These are phyloP conservation scores for Chionodraco myersi DNA, from an alignment of 2,113 vertebrate species.

Conservation along the genomic window DNA sequence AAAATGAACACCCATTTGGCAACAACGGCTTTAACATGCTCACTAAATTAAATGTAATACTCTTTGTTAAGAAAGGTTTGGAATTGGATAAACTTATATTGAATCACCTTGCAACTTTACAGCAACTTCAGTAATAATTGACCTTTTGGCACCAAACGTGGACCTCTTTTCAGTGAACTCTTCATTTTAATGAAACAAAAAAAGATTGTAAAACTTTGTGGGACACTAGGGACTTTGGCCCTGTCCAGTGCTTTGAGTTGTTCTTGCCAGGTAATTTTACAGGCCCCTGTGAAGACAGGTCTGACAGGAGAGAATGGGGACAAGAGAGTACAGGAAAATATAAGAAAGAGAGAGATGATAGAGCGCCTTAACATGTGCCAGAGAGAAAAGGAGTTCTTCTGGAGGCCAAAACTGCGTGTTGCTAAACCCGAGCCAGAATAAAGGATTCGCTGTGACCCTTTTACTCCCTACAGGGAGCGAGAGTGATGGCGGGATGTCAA, in stretches of 20 bases:
- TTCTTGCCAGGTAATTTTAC: slow-evolving; percentile 77
- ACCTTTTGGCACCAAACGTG: slow-evolving; percentile 39
- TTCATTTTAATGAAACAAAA: slow-evolving; percentile 68
- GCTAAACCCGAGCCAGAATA: slow-evolving; percentile 52
- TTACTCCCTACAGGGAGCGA: slow-evolving; percentile 50
- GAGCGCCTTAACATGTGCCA: slow-evolving; percentile 60
- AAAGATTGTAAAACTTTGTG: slow-evolving; percentile 66
- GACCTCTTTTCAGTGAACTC: slow-evolving; percentile 59
- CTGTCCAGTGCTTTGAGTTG: slow-evolving; percentile 60
- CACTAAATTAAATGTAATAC: slow-evolving; percentile 49
- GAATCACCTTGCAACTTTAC: slow-evolving; percentile 52
- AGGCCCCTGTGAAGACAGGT: slow-evolving; percentile 71
- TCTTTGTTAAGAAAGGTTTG: slow-evolving; percentile 36
- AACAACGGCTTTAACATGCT: slow-evolving; percentile 46
- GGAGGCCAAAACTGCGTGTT: slow-evolving; percentile 55
- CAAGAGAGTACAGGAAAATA: slow-evolving; percentile 31
- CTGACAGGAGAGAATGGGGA: slow-evolving; percentile 63
- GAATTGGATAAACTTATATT: slow-evolving; percentile 41
- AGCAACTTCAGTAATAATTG: slow-evolving; percentile 47
- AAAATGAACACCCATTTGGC: slow-evolving; percentile 24
- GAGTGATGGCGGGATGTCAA: slow-evolving; percentile 64
- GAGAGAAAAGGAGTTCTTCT: slow-evolving; percentile 70
- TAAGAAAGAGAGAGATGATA: slow-evolving; percentile 55
- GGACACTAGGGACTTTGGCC: slow-evolving; percentile 56
- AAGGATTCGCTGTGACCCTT: slow-evolving; percentile 64